Conservation (phyloP, 2,797 vertebrate genomes). For the Arnoldichthys spilopterus region DNA sequence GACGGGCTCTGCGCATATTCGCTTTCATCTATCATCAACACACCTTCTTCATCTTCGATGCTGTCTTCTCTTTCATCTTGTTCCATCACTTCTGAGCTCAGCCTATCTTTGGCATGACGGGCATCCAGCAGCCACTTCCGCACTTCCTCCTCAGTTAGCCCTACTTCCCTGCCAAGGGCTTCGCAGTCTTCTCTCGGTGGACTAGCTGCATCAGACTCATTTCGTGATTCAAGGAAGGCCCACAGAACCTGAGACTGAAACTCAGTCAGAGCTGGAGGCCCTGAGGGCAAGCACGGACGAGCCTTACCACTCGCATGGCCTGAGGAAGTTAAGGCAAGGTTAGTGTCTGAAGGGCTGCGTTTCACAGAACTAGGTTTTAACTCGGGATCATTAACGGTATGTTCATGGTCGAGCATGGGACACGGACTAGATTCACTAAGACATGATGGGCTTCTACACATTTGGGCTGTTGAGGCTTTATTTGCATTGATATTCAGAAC, state of each 20-base stretch:
- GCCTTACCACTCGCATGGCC: constrained; percentile 63
- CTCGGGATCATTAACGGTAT: constrained; percentile 73
- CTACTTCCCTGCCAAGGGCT: constrained; percentile 79
- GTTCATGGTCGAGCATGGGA: constrained; percentile 71
- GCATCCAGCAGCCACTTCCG: constrained; percentile 77
- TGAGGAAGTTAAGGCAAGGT: constrained; percentile 69
- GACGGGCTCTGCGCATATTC: constrained; percentile 70
- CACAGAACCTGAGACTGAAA: constrained; percentile 82
- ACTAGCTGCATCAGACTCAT: constrained; percentile 77
- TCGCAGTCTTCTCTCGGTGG: constrained; percentile 81
- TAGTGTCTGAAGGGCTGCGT: constrained; percentile 65
- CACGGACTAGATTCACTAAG: constrained; percentile 72
- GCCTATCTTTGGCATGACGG: constrained; percentile 69
- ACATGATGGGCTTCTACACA: constrained; percentile 70
- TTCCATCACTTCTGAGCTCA: constrained; percentile 64
- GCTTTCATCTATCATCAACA: constrained; percentile 77
- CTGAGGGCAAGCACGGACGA: constrained; percentile 50
- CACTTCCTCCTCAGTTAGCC: constrained; percentile 77
- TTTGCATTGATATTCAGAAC: constrained; percentile 61
- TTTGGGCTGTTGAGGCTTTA: constrained; percentile 67
- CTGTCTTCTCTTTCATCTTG: constrained; percentile 61
- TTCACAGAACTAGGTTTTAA: constrained; percentile 63
- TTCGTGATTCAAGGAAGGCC: constrained; percentile 82
- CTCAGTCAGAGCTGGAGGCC: constrained; percentile 74
- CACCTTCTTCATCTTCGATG: constrained; percentile 75